These are phyloP conservation scores for Caenorhabditis latens DNA, from an alignment of 1,140 invertebrate species.

Conservation along the genomic window DNA sequence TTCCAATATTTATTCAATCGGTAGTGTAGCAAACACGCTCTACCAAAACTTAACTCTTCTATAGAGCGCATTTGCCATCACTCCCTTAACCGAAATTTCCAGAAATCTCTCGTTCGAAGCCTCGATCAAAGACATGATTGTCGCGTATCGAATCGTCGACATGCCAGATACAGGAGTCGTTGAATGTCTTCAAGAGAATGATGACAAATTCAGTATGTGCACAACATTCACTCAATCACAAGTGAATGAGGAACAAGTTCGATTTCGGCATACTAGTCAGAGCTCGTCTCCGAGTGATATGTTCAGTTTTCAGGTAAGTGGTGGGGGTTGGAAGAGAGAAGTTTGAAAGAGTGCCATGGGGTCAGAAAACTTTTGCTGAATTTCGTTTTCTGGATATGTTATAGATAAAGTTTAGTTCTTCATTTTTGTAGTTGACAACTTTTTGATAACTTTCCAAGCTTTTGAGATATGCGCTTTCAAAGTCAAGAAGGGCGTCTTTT, in stretches of 20 bases:
- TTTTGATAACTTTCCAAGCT: too few relatives aligned
- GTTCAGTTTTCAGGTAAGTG: constrained; percentile 73
- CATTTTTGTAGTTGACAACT: too few relatives aligned
- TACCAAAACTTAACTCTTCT: too few relatives aligned
- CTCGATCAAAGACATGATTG: constrained; percentile 69
- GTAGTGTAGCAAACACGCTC: too few relatives aligned
- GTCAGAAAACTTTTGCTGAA: too few relatives aligned
- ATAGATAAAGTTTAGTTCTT: too few relatives aligned
- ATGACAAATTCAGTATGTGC: constrained; percentile 60
- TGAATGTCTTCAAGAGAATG: constrained; percentile 69
- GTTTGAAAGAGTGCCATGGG: background rate
- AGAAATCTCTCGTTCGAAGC: constrained; percentile 72
- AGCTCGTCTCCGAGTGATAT: constrained; percentile 67
- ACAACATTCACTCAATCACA: constrained; percentile 62
- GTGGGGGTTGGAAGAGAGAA: background rate
- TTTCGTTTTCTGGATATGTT: too few relatives aligned
- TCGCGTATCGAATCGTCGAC: constrained; percentile 72
- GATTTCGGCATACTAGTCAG: constrained; percentile 72
- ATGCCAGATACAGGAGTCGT: constrained; percentile 74
- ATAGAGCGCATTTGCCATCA: too few relatives aligned
- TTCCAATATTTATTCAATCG: background rate
- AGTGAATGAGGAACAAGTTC: constrained; percentile 66
- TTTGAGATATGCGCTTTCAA: too few relatives aligned
- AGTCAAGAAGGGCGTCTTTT: too few relatives aligned
- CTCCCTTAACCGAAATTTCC: background rate